Evolutionary conservation across 2,113 vertebrate genomes (phyloP), one percentile per base, ranked within the genome.

Genomic region (Clarias batrachus): DNA sequence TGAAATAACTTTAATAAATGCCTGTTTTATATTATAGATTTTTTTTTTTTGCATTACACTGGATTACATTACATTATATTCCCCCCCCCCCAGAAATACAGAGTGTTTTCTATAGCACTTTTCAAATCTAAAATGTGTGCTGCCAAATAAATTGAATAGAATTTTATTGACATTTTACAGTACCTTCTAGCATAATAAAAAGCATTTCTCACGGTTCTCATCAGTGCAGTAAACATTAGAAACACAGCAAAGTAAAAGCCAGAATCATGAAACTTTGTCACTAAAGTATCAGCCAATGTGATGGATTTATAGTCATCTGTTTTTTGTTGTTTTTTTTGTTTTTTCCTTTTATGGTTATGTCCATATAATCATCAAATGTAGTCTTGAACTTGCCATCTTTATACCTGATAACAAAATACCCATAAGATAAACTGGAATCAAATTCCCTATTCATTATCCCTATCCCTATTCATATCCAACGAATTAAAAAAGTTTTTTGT

Each of bases 1-100:
- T 62, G 30, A 41, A 81, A 81, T 81, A 81, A 81, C 78, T 37
- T 62, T 62, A 14, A 81, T 81, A 81, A 81, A 81, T 81, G 21
- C 57, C 78, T 62, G 78, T 81, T 57, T 71, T 59, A 30, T 30
- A 81, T 81, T 81, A 62, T 30, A 83, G 17, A 70, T 30, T n/a
- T 27, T 16, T 54, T 33, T 33, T 77, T 56, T 77, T 19, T 17
- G 17, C n/a, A 52, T 56, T 27, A 77, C 16, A 48, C 25, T 37
- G 33, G 33, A 37, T 37, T 37, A 37, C 33, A 37, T 37, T 37
- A 37, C 33, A 37, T 37, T 37, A 37, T 2, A 37, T 37, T 3
- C 2, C 2, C 33, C 33, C 33, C 33, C 33, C 33, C 33, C 33
- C 30, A 33, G 30, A 37, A 60, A 60, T 23, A 17, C 3, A 80